Evolutionary conservation across 2,797 vertebrate genomes (phyloP), one percentile per base, ranked within the genome.

Genomic region (Sebastes taczanowskii): DNA sequence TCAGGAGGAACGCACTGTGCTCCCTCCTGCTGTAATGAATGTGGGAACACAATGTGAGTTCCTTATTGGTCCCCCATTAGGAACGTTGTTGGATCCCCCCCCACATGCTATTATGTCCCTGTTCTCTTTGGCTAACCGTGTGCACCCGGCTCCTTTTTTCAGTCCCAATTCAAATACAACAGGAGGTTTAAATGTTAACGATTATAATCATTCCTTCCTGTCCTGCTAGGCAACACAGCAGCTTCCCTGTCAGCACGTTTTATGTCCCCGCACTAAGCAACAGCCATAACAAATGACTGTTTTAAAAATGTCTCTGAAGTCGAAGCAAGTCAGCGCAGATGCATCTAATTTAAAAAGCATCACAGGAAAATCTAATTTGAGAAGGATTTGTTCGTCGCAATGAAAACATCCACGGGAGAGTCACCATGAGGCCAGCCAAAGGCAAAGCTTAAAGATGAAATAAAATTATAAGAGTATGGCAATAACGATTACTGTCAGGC

Each of bases 331-430:
- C 78, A 42, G 64, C 58, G 69, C 59, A 85, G 78, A 86, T 59
- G 60, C 53, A 64, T 77, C 46, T 74, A 52, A 88, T 88, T 88
- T 87, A 78, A 87, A 86, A 85, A 49, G 68, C 74, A 89, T 83
- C 83, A 80, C 63, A 76, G 71, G 61, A 53, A 87, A 84, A 90
- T 87, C 60, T 85, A 82, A 89, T 93, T 88, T 90, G 83, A 53
- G 67, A 70, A 58, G 81, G 88, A 92, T 91, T 86, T 88, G 78
- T 84, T 82, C 46, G 46, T 83, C 11, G 4, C 79, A 88, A 86
- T 77, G 64, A 93, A 91, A 92, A 86, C 86, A 78, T 86, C 75
- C 74, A 85, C 32, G 56, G 32, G 58, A 82, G 77, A 84, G 85
- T 88, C 86, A 88, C 76, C 38, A 55, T 55, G 60, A 84, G 83